phyloP scores from a whole-genome alignment of 2,888 invertebrate genomes.

The Sussaba pulchella region DNA sequence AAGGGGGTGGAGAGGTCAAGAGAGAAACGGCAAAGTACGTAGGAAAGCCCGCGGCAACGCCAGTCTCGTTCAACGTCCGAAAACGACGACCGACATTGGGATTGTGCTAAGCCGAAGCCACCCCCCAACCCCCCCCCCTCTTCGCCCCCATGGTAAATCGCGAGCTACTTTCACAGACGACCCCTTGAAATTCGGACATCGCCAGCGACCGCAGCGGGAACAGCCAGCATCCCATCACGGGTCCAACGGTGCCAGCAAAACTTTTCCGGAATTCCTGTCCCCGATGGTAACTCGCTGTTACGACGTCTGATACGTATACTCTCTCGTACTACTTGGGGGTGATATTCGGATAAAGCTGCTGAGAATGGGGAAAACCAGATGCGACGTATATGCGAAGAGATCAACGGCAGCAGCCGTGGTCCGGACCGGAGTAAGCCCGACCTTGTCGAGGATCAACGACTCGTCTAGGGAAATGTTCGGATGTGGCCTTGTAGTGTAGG shows the following conservation, averaged over 20 bases:
- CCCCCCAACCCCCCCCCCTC: too few relatives aligned
- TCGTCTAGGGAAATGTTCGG: conserved; percentile 41
- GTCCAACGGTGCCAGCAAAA: conserved; percentile 49
- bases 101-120: conserved; percentile 63
- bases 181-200: conserved; percentile 58
- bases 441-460: conserved; percentile 64
- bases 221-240: conserved; percentile 25
- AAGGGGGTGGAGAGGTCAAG: too few relatives aligned
- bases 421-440: conserved; percentile 33
- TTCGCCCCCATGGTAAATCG: conserved; percentile 41
- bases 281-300: neutral
- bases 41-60: conserved; percentile 48
- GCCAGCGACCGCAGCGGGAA: conserved; percentile 13
- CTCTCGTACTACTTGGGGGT: neutral
- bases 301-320: conserved; percentile 17
- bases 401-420: conserved; percentile 46
- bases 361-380: conserved; percentile 48
- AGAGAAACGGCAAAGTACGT: conserved; percentile 11
- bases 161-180: conserved; percentile 34
- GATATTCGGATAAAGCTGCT: conserved; percentile 8
- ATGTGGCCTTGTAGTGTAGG: neutral
- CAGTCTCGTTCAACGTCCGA: conserved; percentile 45
- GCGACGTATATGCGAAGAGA: conserved; percentile 32
- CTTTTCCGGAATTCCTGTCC: conserved; percentile 30
- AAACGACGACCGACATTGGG: conserved; percentile 53